Evolutionary conservation across 2,113 vertebrate genomes (phyloP), one percentile per base, ranked within the genome.

Genomic region (Uria lomvia): DNA sequence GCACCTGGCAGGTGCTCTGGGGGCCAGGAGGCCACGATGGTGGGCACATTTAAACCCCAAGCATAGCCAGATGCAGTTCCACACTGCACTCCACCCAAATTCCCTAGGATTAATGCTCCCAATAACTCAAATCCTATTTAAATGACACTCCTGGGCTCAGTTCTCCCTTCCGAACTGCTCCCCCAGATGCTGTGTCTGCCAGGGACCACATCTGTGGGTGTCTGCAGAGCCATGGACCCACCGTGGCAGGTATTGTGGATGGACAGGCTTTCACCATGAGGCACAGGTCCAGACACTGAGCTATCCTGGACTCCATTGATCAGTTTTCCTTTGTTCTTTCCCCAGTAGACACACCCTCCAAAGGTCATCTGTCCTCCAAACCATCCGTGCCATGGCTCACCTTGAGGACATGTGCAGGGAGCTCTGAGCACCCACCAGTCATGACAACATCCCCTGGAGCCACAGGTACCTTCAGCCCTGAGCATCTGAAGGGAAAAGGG

Each of bases 171-270:
- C 3, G n/a, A 9, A 29, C 15, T 2, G 0, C 30, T 56, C 38
- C 63, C 15, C 19, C 4, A 8, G 4, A 23, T 3, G 42, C 43
- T 68, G 22, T 13, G 3, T n/a, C 68, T 74, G 7, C 17, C 59
- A 42, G 18, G 24, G 4, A 52, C 3, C 67, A 15, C 0, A 0
- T 5, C 27, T 70, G 2, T 36, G 36, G 3, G 3, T n/a, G 45
- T 45, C 68, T 81, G 20, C 70, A 94, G 32, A 43, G 10, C 19
- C 15, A 12, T 4, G 22, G 34, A 56, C 6, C 30, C 38, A 70
- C n/a, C 58, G 21, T 0, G 0, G 11, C 32, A 79, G 11, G 50
- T 47, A 52, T 20, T 13, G 6, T 40, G 62, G 55, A 27, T 24
- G 23, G 47, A n/a, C 55, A 50, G 29, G 9, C 11, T 75, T 88